These are phyloP conservation scores for Oryzias celebensis DNA, from an alignment of 2,113 vertebrate species.

Conservation along the genomic window DNA sequence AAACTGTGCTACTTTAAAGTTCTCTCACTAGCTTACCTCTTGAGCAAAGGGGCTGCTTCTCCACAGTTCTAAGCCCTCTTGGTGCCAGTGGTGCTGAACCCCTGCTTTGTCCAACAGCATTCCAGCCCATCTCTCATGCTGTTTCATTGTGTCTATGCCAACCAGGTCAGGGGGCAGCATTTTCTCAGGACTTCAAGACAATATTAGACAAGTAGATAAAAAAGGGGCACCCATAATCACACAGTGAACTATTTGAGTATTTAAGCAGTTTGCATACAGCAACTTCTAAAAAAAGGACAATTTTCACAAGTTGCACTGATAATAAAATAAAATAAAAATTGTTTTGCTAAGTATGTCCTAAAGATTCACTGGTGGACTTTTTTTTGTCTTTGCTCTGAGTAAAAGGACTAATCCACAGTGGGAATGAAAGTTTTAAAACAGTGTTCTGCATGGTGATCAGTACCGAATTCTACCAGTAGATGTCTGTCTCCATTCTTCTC, in stretches of 20 bases:
- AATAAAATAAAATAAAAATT: no score
- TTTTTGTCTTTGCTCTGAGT: constrained; percentile 4
- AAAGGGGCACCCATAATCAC: constrained; percentile 8
- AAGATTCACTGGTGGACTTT: no score
- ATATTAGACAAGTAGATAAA: constrained; percentile 25
- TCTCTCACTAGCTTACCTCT: constrained; percentile 58
- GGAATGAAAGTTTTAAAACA: constrained; percentile 1
- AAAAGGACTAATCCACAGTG: constrained; percentile 25
- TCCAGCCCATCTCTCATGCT: constrained; percentile 69
- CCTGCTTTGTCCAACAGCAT: constrained; percentile 60
- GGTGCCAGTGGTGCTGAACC: constrained; percentile 54
- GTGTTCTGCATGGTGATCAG: constrained; percentile 28
- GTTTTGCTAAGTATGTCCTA: no score
- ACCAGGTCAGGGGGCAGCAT: constrained; percentile 63
- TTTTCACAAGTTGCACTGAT: no score
- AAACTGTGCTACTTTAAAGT: constrained; percentile 54
- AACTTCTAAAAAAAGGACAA: neutral
- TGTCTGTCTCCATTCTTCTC: constrained; percentile 64
- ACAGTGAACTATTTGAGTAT: neutral
- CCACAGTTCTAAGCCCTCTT: constrained; percentile 52
- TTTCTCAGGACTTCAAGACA: constrained; percentile 69
- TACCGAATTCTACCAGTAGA: constrained; percentile 66
- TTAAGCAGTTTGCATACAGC: constrained; percentile 2
- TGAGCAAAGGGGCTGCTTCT: constrained; percentile 48
- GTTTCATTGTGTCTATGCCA: constrained; percentile 69